Base-by-base conservation (phyloP, 2,113 vertebrate genomes). In the Hassar affinis region DNA sequence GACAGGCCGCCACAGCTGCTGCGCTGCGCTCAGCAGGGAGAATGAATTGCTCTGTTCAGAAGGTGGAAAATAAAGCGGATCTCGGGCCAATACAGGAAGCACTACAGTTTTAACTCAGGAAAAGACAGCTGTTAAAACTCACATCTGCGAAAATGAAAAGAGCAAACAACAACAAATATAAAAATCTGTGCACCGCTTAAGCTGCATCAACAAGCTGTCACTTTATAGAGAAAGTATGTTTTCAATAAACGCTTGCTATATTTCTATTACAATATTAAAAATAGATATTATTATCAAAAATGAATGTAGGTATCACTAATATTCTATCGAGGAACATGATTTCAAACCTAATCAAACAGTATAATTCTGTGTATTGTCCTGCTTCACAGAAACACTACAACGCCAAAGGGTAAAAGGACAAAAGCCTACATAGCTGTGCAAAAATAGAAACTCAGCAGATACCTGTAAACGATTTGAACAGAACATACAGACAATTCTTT, bases 21-120 rank as follows among this genome's bases (percentile, higher is more conserved):
- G 85, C 88, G 82, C 80, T 81, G 87, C 66, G 85, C 85, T 88
- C 88, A 51, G 18, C 54, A 79, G 80, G 78, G 84, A 86, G 88
- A 88, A 88, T 75, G 81, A 89, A 91, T 85, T 86, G 88, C 87
- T 87, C 86, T 86, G 87, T 85, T 89, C 51, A 20, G 88, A 87
- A 90, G 84, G 86, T 85, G 90, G 85, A 89, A 89, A 86, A 75
- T 90, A 88, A 87, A 89, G 90, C 82, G 78, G 84, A 87, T 85
- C 79, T 80, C 77, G 72, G 61, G 79, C 62, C 88, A 86, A 83
- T 51, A 82, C 77, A 84, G 79, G 61, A 59, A 14, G 80, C 49
- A 27, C 85, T 86, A 87, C 81, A 84, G 81, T 68, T 79, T 69
- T 69, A 79, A 22, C 82, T 79, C 75, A 4, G 35, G 42, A 74